These are phyloP conservation scores for Tinamus major DNA, from an alignment of 2,797 vertebrate species.

Conservation along the genomic window DNA sequence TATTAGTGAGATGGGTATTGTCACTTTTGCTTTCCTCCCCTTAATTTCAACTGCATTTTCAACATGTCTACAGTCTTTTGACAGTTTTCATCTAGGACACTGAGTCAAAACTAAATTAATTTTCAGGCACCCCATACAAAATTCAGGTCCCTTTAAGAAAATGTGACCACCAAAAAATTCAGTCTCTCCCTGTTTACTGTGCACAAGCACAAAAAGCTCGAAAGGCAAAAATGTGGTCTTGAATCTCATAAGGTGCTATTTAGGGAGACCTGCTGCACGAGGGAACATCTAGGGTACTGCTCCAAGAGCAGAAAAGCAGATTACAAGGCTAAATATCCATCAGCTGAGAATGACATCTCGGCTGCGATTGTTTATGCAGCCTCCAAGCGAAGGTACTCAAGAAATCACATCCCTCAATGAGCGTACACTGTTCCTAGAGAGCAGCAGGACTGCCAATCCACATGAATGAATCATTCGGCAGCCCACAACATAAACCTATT, in stretches of 20 bases:
- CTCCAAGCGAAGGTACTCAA: not conserved
- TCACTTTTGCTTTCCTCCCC: not conserved
- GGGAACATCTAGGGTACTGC: not conserved
- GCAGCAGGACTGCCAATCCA: slow-evolving; percentile 60
- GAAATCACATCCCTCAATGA: slow-evolving; percentile 43
- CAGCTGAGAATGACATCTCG: not conserved
- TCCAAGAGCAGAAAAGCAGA: not conserved
- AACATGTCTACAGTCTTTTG: not conserved
- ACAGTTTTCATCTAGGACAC: not conserved
- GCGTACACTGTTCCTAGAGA: slow-evolving; percentile 64
- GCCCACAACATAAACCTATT: slow-evolving; percentile 62
- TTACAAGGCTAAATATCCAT: not conserved
- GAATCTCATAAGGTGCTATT: not conserved
- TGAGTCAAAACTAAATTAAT: not conserved
- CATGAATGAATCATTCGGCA: slow-evolving; percentile 63
- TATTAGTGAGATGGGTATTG: not conserved
- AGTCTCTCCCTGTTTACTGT: not conserved
- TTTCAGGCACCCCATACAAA: not conserved
- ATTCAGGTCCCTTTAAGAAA: not conserved
- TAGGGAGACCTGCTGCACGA: not conserved
- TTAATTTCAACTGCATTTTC: not conserved
- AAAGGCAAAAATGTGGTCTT: not conserved
- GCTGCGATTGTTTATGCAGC: not conserved
- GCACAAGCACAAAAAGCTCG: not conserved
- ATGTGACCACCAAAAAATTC: not conserved